A percentile compares a stretch with the other conserved stretches of the same genome.
phyloP scores from a whole-genome alignment of 2,113 vertebrate genomes.

The Bostrychus sinensis region DNA sequence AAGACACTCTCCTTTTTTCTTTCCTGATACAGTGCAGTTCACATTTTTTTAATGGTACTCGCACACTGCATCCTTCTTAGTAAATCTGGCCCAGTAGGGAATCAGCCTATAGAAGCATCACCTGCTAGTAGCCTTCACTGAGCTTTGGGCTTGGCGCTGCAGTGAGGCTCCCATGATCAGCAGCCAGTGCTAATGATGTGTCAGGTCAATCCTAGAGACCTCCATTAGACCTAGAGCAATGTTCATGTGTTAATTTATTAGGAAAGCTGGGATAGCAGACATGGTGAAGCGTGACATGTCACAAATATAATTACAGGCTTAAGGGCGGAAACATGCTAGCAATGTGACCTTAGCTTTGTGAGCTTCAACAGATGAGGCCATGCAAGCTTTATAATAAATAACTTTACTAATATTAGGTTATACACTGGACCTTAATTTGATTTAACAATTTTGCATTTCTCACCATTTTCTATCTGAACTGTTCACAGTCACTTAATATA shows the following conservation, averaged over 20 bases:
- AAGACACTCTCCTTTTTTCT: too few relatives aligned
- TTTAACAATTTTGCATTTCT: too few relatives aligned
- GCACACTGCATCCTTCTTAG: too few relatives aligned
- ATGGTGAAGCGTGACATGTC: not conserved
- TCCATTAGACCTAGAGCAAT: slow-evolving; percentile 2
- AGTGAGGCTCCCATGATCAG: not conserved
- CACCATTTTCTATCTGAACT: too few relatives aligned
- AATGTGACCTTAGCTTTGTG: slow-evolving; percentile 1
- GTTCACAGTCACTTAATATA: too few relatives aligned
- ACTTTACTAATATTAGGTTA: not conserved
- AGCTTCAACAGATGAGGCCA: not conserved
- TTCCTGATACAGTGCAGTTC: too few relatives aligned
- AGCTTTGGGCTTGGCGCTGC: not conserved
- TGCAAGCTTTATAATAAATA: not conserved
- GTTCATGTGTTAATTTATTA: slow-evolving; percentile 7
- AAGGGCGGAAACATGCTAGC: not conserved
- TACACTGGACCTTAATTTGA: too few relatives aligned
- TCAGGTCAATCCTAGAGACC: slow-evolving; percentile 5
- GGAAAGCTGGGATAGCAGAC: not conserved
- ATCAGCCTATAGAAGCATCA: not conserved
- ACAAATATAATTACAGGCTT: slow-evolving; percentile 8
- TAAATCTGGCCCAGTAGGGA: too few relatives aligned
- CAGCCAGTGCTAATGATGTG: slow-evolving; percentile 7
- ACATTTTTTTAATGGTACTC: too few relatives aligned
- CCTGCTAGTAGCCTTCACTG: not conserved